These are phyloP conservation scores for Lathamus discolor DNA, from an alignment of 2,113 vertebrate genomes.

Conservation along the genomic window DNA sequence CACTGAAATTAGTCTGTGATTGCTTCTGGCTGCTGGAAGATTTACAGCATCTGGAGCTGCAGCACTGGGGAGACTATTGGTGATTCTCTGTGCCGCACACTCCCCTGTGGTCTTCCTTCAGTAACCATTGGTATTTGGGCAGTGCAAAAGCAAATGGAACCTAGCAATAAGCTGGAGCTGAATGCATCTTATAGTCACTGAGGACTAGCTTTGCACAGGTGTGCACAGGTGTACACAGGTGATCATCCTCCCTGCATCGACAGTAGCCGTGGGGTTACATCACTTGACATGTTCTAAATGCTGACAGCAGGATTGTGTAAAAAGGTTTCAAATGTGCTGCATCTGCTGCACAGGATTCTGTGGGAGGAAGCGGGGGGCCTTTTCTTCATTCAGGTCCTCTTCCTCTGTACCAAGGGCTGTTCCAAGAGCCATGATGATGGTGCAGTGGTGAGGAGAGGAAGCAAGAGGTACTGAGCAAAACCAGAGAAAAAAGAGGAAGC, in stretches of 20 bases:
- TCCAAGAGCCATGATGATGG: neutral
- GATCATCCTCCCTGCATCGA: fast-evolving
- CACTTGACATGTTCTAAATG: neutral
- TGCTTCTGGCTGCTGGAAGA: neutral
- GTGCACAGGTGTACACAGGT: fast-evolving
- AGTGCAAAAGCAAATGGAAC: neutral
- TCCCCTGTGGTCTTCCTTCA: neutral
- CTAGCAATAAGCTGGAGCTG: fast-evolving
- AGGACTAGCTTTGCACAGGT: neutral
- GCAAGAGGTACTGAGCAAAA: neutral
- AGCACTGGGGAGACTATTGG: neutral
- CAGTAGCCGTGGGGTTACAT: fast-evolving
- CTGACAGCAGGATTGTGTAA: neutral
- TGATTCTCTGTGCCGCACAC: neutral
- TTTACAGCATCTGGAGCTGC: neutral
- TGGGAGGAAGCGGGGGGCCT: neutral
- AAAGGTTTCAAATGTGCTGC: neutral
- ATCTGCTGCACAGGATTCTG: neutral
- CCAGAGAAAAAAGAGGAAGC: neutral
- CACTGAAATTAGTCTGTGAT: neutral
- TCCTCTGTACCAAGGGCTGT: neutral
- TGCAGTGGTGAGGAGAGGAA: neutral
- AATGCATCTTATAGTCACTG: fast-evolving
- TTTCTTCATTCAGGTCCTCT: neutral
- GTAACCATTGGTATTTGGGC: fast-evolving